Percentiles rank a stretch among this genome's conserved stretches.
Conservation (phyloP, 2,797 vertebrate genomes). For the Anguilla obscura region DNA sequence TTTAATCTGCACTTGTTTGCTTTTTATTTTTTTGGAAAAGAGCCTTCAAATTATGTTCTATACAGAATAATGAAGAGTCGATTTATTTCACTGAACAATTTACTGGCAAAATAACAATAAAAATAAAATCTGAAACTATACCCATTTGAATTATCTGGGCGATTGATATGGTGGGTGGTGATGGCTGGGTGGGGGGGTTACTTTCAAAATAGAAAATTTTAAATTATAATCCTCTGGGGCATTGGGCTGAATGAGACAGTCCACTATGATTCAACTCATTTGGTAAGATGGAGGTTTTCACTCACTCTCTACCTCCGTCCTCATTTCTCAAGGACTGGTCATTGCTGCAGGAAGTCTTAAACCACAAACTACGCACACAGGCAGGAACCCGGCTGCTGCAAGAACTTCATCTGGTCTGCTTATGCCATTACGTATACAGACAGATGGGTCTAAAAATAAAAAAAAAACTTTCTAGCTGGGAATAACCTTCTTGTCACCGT, state of each 20-base stretch:
- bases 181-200: not conserved
- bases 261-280: conserved; percentile 24
- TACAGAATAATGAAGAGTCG: not conserved
- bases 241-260: not conserved
- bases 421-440: not conserved
- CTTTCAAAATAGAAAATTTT: not conserved
- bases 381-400: conserved; percentile 57
- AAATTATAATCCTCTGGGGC: not conserved
- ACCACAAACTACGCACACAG: conserved; percentile 39
- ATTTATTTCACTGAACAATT: not conserved
- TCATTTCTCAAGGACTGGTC: conserved; percentile 62
- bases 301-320: conserved; percentile 14
- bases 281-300: conserved; percentile 29
- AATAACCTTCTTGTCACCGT: no score
- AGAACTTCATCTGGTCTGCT: conserved; percentile 43
- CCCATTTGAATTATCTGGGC: not conserved
- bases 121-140: not conserved
- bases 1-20: not conserved
- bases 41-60: not conserved
- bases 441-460: no score
- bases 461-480: no score
- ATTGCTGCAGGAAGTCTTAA: conserved; percentile 65
- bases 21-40: not conserved
- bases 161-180: not conserved
- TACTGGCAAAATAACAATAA: not conserved